Evolutionary conservation across 1,140 invertebrate genomes (phyloP), one percentile per base, ranked within the genome.

Genomic region (Danaus plexippus): DNA sequence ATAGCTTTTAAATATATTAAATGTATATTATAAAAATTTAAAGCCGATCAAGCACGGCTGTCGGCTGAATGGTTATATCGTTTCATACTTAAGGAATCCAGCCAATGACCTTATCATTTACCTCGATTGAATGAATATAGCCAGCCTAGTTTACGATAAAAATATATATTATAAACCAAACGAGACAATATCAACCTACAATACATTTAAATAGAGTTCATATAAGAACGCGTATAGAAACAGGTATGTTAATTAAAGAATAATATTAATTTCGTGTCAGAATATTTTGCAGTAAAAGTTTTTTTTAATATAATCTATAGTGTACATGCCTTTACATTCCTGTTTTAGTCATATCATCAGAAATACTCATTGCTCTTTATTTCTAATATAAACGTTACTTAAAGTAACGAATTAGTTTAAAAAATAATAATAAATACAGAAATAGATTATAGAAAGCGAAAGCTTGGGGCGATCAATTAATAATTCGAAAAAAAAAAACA

Each of bases 21-120:
- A 56, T 54, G 66, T 59, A 61, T 67, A 64, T 64, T 66, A 32
- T 32, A 66, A 68, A 69, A 69, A 47, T 66, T 66, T 67, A 65
- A 64, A 59, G 43, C 52, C 59, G 54, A 77, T 74, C 67, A 56
- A 57, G 43, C 64, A 77, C 70, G 74, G 52, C 63, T 73, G 70
- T 77, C 72, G 68, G 59, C 71, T 71, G 59, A 67, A 67, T 69
- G 61, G 65, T 66, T 69, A 54, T 68, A 70, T 66, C 59, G 63
- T 56, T 66, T 65, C 67, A 71, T 71, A 61, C 59, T 65, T 62
- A 52, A 51, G 61, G 63, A 71, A 71, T 69, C 65, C 69, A 73
- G 69, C 60, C 69, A 71, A 69, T 73, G 73, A 73, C 74, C 70
- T 73, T 64, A 62, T 45, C 47, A 52, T 65, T 54, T 61, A 68